A percentile compares a stretch with the other conserved stretches of the same genome.
phyloP scores from a whole-genome alignment of 2,888 invertebrate genomes.

The Polymixis flavicincta region DNA sequence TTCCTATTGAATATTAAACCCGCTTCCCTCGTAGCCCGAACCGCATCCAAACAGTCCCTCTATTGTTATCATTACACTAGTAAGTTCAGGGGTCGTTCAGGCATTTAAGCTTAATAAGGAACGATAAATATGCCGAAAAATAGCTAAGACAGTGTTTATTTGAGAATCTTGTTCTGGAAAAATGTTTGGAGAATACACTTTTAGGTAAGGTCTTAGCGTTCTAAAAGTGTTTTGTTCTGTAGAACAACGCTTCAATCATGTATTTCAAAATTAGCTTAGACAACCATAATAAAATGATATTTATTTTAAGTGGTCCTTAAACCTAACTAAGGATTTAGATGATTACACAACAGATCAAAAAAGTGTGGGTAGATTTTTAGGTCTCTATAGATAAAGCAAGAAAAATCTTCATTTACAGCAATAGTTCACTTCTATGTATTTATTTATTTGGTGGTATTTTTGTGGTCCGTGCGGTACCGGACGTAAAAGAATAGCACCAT shows the following conservation, averaged over 20 bases:
- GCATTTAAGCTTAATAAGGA: constrained; percentile 66
- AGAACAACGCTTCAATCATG: too few species aligned
- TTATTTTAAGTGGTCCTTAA: too few species aligned
- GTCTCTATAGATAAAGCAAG: too few species aligned
- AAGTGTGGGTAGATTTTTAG: too few species aligned
- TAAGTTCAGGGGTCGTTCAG: constrained; percentile 62
- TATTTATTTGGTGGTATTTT: too few species aligned
- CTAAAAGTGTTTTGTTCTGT: not conserved
- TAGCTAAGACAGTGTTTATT: constrained; percentile 17
- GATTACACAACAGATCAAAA: too few species aligned
- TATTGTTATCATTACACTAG: constrained; percentile 68
- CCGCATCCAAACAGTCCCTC: constrained; percentile 53
- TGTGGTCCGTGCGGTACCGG: too few species aligned
- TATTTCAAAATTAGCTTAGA: not conserved
- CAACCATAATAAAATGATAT: too few species aligned
- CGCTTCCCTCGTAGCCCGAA: not conserved
- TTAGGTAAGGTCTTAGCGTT: not conserved
- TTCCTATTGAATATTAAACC: not conserved
- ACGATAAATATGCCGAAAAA: constrained; percentile 66
- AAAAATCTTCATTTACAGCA: too few species aligned
- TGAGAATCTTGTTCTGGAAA: not conserved
- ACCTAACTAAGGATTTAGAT: too few species aligned
- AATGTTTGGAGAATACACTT: not conserved
- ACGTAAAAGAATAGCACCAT: too few species aligned
- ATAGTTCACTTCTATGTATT: too few species aligned